Evolutionary conservation across 1,140 invertebrate genomes (phyloP).

Genomic region (Drosophila parabipectinata): DNA sequence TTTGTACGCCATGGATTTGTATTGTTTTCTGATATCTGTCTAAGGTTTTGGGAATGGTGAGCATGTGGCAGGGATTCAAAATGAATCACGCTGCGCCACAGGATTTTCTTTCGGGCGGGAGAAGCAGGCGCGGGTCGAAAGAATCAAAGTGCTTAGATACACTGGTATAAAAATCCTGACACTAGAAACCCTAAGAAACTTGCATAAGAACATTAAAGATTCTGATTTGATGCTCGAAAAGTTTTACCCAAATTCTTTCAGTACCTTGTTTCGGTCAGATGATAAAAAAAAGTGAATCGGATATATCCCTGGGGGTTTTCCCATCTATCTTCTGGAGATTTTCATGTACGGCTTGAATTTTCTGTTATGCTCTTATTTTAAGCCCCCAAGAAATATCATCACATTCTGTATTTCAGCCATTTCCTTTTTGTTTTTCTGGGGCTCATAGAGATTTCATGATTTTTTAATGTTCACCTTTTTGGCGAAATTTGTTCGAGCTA

Average conservation of each 20-base stretch:
- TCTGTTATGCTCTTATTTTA: slow-evolving; percentile 14
- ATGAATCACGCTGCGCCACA: slow-evolving; percentile 31
- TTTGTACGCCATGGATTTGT: slow-evolving; percentile 64
- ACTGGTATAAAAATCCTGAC: slow-evolving; percentile 1
- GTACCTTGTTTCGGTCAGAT: not conserved
- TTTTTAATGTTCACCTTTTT: slow-evolving; percentile 54
- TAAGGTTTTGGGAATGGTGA: slow-evolving; percentile 14
- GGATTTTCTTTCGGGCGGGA: slow-evolving; percentile 26
- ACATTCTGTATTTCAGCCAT: slow-evolving; percentile 16
- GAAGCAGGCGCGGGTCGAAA: slow-evolving; percentile 2
- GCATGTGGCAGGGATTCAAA: slow-evolving; percentile 40
- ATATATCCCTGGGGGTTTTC: slow-evolving; percentile 18
- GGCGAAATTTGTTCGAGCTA: slow-evolving; percentile 18
- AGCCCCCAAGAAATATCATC: slow-evolving; percentile 32
- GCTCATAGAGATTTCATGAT: slow-evolving; percentile 45
- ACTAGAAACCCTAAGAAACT: not conserved
- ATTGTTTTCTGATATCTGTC: slow-evolving; percentile 65
- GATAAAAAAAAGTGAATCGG: slow-evolving; percentile 6
- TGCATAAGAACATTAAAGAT: not conserved
- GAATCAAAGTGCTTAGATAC: not conserved
- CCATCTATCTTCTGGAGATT: slow-evolving; percentile 31
- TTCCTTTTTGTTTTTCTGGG: not conserved
- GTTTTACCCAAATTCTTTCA: not conserved
- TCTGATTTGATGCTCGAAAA: not conserved
- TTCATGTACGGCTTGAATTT: slow-evolving; percentile 16